These are phyloP conservation scores for Adelognathus sp. DNA, from an alignment of 2,888 invertebrate genomes.

Conservation along the genomic window DNA sequence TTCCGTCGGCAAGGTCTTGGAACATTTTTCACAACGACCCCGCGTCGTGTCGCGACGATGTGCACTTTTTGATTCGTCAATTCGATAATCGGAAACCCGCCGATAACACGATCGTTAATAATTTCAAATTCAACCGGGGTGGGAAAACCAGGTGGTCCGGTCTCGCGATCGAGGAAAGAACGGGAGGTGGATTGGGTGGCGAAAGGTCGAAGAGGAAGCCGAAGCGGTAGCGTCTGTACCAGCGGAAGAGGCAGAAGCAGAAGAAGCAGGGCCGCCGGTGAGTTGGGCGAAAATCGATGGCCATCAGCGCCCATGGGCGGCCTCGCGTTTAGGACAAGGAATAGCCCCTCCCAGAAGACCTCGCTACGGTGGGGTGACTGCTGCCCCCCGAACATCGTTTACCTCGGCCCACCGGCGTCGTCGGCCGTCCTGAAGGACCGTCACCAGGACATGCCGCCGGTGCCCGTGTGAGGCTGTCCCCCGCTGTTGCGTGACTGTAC, in stretches of 20 bases:
- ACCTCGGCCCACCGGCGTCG: slow-evolving; percentile 74
- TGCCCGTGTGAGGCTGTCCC: slow-evolving; percentile 80
- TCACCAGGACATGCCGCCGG: slow-evolving; percentile 78
- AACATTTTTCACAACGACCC: no score
- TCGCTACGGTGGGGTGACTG: slow-evolving; percentile 98
- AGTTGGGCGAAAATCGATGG: slow-evolving; percentile 80
- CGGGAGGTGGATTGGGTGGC: slow-evolving; percentile 12
- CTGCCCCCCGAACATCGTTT: slow-evolving; percentile 83
- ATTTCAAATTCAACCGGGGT: slow-evolving; percentile 28
- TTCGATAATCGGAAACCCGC: neutral
- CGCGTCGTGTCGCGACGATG: no score
- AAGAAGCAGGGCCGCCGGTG: slow-evolving; percentile 69
- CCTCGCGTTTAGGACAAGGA: slow-evolving; percentile 97
- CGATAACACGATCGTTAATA: neutral
- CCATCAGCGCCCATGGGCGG: slow-evolving; percentile 93
- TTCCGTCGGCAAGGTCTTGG: no score
- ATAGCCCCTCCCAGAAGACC: slow-evolving; percentile 98
- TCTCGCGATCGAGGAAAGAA: slow-evolving; percentile 29
- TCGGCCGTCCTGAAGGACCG: slow-evolving; percentile 74
- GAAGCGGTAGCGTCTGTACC: neutral
- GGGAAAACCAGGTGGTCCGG: slow-evolving; percentile 51
- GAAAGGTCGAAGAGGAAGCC: slow-evolving; percentile 33
- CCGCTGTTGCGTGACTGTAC: slow-evolving; percentile 81
- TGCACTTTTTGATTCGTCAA: no score
- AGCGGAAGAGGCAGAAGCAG: slow-evolving; percentile 55